A percentile compares a stretch with the other conserved stretches of the same genome.
Conservation (phyloP, 2,797 vertebrate genomes). For the Acrossocheilus wenchowensis region DNA sequence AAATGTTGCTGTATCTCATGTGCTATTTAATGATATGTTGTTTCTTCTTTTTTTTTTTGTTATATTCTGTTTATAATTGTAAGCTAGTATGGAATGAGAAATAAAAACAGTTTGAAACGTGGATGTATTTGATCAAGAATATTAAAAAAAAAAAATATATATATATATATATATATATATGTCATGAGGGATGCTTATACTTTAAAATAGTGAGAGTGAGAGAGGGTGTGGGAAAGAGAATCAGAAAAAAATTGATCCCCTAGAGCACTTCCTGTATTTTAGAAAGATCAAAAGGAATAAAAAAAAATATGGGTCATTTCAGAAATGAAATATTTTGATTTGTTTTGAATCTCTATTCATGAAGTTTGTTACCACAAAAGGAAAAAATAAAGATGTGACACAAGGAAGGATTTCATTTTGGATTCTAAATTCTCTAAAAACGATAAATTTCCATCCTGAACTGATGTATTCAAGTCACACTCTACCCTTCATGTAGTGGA, state of each 20-base stretch:
- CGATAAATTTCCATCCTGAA: neutral
- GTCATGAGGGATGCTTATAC: neutral
- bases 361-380: neutral
- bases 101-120: neutral
- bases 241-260: neutral
- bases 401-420: neutral
- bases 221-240: neutral
- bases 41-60: neutral
- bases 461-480: neutral
- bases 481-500: neutral
- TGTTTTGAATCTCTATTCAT: neutral
- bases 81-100: neutral
- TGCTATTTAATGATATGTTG: conserved; percentile 22
- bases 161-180: neutral
- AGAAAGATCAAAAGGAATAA: neutral
- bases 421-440: neutral
- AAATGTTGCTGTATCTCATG: conserved; percentile 21
- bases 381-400: neutral
- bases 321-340: neutral
- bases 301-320: neutral
- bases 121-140: neutral
- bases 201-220: neutral
- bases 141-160: neutral
- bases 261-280: neutral
- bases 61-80: neutral